phyloP scores from a whole-genome alignment of 2,797 vertebrate genomes.

The Acanthurus leucopareius region DNA sequence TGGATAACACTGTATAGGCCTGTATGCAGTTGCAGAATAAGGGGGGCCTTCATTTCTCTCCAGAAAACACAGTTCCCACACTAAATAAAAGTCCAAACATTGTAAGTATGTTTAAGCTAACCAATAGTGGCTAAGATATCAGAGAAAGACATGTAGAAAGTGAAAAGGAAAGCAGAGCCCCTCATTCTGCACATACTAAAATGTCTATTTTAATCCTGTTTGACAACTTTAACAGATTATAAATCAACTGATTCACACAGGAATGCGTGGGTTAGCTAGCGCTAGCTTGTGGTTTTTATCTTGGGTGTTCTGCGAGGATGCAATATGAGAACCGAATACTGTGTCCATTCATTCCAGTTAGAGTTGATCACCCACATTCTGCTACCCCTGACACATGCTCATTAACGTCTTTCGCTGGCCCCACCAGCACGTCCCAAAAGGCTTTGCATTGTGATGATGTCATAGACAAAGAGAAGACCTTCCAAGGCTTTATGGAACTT shows the following conservation, averaged over 20 bases:
- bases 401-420: conserved; percentile 23
- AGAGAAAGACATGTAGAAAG: conserved; percentile 19
- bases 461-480: neutral
- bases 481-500: neutral
- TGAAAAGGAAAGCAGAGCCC: conserved; percentile 32
- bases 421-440: neutral
- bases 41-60: conserved; percentile 15
- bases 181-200: conserved; percentile 20
- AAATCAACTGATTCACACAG: conserved; percentile 59
- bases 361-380: conserved; percentile 33
- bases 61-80: conserved; percentile 18
- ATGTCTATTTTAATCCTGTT: conserved; percentile 54
- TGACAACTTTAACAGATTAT: conserved; percentile 62
- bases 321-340: conserved; percentile 24
- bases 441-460: conserved; percentile 29
- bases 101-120: conserved; percentile 20
- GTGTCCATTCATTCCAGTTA: conserved; percentile 48
- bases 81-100: conserved; percentile 35
- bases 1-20: conserved; percentile 43
- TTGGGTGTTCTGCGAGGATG: conserved; percentile 38
- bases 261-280: conserved; percentile 46
- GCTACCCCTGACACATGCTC: conserved; percentile 33
- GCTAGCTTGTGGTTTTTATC: conserved; percentile 43
- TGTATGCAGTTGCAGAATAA: conserved; percentile 29
- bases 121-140: conserved; percentile 7